Conservation (phyloP, 2,888 invertebrate species). For the Aplocera efformata region DNA sequence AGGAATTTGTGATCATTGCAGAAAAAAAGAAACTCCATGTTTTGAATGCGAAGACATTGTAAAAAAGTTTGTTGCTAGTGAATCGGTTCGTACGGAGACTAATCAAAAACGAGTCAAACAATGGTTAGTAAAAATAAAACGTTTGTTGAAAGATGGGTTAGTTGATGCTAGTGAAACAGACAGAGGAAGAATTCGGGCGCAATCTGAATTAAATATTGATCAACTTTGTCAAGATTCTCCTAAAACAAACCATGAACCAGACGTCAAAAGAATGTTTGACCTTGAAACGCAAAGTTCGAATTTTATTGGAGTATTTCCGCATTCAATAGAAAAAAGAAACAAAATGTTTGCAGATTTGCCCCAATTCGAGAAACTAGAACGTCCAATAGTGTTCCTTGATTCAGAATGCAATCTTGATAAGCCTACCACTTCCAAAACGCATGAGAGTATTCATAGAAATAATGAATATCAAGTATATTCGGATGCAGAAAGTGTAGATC, state of each 20-base stretch:
- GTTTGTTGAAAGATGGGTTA: conserved; percentile 26
- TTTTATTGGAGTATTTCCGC: conserved; percentile 6
- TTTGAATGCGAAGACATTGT: conserved; percentile 45
- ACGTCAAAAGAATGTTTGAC: conserved; percentile 13
- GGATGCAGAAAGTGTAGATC: conserved; percentile 4
- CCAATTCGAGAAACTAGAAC: conserved; percentile 5
- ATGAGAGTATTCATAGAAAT: too few relatives aligned
- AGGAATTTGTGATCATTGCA: conserved; percentile 55
- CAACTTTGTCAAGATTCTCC: conserved; percentile 8
- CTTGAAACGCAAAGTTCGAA: conserved; percentile 1
- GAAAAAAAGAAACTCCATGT: conserved; percentile 38
- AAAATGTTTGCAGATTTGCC: conserved; percentile 6
- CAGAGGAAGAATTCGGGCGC: conserved; percentile 10
- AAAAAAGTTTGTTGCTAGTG: conserved; percentile 40
- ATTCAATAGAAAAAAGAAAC: conserved; percentile 5
- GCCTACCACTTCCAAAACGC: too few relatives aligned
- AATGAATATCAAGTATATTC: too few relatives aligned
- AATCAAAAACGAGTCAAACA: conserved; percentile 29
- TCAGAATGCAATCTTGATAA: conserved; percentile 1
- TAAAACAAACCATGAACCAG: conserved; percentile 5
- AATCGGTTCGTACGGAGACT: conserved; percentile 35
- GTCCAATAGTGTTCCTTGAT: conserved; percentile 8
- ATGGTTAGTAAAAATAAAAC: conserved; percentile 35
- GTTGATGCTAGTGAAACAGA: conserved; percentile 11
- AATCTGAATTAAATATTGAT: conserved; percentile 17